phyloP scores from a whole-genome alignment of 2,888 invertebrate species.

The Protodeltote pygarga region DNA sequence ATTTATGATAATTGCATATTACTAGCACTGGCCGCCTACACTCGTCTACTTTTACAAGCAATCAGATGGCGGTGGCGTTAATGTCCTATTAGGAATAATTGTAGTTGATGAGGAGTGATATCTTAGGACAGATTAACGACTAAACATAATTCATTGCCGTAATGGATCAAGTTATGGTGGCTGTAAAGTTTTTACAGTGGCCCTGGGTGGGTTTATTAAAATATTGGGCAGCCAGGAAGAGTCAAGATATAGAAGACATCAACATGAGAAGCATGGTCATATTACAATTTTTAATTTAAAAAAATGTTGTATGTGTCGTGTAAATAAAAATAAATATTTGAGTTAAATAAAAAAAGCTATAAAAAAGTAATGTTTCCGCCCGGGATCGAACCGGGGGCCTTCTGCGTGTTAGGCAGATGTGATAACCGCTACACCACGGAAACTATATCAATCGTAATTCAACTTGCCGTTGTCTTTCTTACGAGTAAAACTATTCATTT shows the following conservation, averaged over 20 bases:
- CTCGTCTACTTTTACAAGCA: slow-evolving; percentile 73
- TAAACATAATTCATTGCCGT: slow-evolving; percentile 81
- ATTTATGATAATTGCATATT: too few species aligned
- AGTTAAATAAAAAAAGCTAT: neutral
- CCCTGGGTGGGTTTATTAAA: slow-evolving; percentile 49
- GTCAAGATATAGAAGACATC: too few species aligned
- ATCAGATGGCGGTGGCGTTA: slow-evolving; percentile 71
- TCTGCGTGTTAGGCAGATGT: slow-evolving; percentile 97
- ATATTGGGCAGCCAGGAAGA: neutral
- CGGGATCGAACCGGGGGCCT: slow-evolving; percentile 96
- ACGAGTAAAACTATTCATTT: too few species aligned
- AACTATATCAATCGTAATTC: too few species aligned
- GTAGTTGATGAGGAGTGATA: slow-evolving; percentile 72
- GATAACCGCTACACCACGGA: slow-evolving; percentile 96
- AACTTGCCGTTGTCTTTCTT: rapidly evolving
- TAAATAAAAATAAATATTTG: too few species aligned
- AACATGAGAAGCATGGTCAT: too few species aligned
- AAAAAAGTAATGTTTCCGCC: slow-evolving; percentile 89
- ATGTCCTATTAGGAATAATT: slow-evolving; percentile 83
- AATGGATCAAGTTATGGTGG: slow-evolving; percentile 76
- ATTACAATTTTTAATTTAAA: too few species aligned
- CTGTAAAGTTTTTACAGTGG: slow-evolving; percentile 69
- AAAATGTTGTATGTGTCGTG: too few species aligned
- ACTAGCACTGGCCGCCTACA: slow-evolving; percentile 53
- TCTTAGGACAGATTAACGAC: slow-evolving; percentile 66